Conservation (phyloP, 2,113 vertebrate species). For the Pithys albifrons region DNA sequence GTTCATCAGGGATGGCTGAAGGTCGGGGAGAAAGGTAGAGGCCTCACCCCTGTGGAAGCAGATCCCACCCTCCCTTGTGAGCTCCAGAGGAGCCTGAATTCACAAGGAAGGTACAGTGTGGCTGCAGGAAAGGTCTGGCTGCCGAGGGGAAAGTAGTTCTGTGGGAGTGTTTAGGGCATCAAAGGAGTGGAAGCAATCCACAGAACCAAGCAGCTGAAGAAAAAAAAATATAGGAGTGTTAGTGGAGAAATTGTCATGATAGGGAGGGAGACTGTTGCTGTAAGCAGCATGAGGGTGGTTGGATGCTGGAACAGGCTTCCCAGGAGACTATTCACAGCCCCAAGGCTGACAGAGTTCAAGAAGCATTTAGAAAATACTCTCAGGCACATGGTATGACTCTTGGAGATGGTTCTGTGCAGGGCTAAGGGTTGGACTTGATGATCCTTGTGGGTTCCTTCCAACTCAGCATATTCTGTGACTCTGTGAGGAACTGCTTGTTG, state of each 20-base stretch:
- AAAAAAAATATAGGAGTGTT: not conserved
- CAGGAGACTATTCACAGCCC: too few relatives aligned
- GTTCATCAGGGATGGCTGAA: not conserved
- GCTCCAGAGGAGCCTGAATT: not conserved
- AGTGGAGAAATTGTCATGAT: accelerated
- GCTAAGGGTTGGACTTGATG: too few relatives aligned
- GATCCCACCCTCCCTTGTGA: accelerated
- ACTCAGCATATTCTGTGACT: too few relatives aligned
- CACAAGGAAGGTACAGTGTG: not conserved
- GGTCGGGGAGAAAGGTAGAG: accelerated
- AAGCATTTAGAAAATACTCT: too few relatives aligned
- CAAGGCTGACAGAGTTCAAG: too few relatives aligned
- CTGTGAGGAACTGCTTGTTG: not conserved
- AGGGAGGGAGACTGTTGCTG: not conserved
- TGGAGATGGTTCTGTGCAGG: too few relatives aligned
- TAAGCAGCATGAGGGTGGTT: not conserved
- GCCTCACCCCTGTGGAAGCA: not conserved
- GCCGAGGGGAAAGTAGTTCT: not conserved
- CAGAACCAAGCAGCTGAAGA: not conserved
- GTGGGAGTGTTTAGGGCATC: not conserved
- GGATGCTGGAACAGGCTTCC: too few relatives aligned
- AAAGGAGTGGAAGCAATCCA: not conserved
- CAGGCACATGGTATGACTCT: too few relatives aligned
- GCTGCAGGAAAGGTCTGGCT: not conserved
- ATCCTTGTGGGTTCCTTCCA: too few relatives aligned